Evolutionary conservation across 2,797 vertebrate species (phyloP).

Genomic region (Fundulus diaphanus): DNA sequence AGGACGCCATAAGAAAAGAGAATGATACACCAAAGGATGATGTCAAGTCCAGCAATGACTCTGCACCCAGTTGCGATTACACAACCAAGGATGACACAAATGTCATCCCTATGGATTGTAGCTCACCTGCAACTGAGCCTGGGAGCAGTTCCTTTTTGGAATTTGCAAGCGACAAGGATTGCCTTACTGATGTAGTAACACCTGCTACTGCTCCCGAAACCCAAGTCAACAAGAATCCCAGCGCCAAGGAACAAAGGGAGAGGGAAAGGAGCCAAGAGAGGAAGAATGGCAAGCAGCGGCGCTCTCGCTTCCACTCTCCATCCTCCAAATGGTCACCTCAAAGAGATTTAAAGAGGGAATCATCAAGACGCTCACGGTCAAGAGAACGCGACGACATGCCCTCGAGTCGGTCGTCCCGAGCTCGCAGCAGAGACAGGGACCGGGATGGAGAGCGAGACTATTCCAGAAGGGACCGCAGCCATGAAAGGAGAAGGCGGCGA

Average conservation of each 20-base stretch:
- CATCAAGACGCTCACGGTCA: constrained; percentile 80
- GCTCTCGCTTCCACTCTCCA: constrained; percentile 94
- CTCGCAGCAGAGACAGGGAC: constrained; percentile 83
- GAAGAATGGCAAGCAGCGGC: constrained; percentile 85
- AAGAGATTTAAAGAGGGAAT: constrained; percentile 78
- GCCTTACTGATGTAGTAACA: constrained; percentile 26
- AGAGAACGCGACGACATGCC: constrained; percentile 70
- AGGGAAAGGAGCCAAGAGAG: constrained; percentile 75
- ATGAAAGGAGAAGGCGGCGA: constrained; percentile 81
- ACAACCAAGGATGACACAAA: constrained; percentile 84
- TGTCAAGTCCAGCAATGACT: background rate
- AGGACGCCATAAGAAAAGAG: background rate
- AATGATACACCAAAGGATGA: background rate
- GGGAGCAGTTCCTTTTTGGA: constrained; percentile 28
- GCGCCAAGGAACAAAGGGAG: constrained; percentile 58
- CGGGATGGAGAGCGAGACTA: constrained; percentile 80
- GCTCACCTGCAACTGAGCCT: constrained; percentile 86
- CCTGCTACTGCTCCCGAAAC: constrained; percentile 46
- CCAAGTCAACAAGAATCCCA: constrained; percentile 50
- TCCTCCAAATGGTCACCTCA: constrained; percentile 94
- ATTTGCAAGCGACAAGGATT: constrained; percentile 7
- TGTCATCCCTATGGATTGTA: constrained; percentile 91
- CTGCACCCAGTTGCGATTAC: background rate
- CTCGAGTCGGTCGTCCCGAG: constrained; percentile 80
- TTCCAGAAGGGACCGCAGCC: constrained; percentile 74